Evolutionary conservation across 2,888 invertebrate species (phyloP), one percentile per base, ranked within the genome.

Genomic region (Drymonia ruficornis): DNA sequence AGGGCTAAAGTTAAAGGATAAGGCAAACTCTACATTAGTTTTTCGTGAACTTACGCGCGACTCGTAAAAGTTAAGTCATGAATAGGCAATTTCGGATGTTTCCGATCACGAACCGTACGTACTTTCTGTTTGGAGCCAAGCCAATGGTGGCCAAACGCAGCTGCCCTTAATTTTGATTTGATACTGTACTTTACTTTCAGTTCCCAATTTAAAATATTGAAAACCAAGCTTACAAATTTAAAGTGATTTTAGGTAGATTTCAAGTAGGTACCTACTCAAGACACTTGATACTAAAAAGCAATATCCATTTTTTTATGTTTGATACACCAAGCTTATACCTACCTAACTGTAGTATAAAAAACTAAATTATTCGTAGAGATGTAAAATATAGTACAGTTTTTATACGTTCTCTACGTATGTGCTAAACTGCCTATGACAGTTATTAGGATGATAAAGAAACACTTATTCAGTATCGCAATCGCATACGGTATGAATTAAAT

Each of bases 61-160:
- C 66, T 63, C 64, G 69, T 53, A 77, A 81, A 86, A 84, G 70
- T 84, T 84, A 78, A 76, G 72, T 74, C 80, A 84, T 86, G 89
- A 87, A 88, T 84, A 87, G 87, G 84, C 87, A 86, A 86, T 87
- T 81, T 73, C 65, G 65, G 81, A 76, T 78, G 83, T 86, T 86
- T 85, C 84, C 78, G 83, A 82, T 84, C 89, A 89, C 89, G 87
- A 86, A 65, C 63, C 62, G 55, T n/a, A n/a, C n/a, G n/a, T n/a
- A n/a, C 42, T 57, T 61, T 50, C 74, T 79, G 80, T 78, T 83
- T 85, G 87, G 87, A 84, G 65, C 69, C 69, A 70, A 73, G 83
- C 86, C 86, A 87, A 84, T 70, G 72, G 82, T 71, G 72, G 82
- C 85, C 86, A 87, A 84, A 74, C 72, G 65, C 73, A 64, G 67